Conservation (phyloP, 2,888 invertebrate species). For the Embidobia sp. region DNA sequence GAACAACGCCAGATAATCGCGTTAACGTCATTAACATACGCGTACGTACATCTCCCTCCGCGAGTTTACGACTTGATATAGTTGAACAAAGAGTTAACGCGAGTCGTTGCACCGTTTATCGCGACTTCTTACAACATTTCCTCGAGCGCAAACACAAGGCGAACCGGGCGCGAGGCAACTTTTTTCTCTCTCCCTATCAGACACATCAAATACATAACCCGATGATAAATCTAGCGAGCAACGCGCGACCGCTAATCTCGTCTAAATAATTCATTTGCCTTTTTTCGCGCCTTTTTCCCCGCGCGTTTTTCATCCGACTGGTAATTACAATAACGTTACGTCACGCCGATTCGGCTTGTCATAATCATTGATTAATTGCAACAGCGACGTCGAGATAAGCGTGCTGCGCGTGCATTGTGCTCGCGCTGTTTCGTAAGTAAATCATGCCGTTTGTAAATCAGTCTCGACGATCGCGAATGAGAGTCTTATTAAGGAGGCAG, state of each 20-base stretch:
- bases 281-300: background rate
- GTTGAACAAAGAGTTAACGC: slow-evolving; percentile 42
- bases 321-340: slow-evolving; percentile 12
- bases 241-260: slow-evolving; percentile 16
- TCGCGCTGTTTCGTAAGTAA: slow-evolving; percentile 55
- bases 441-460: slow-evolving; percentile 55
- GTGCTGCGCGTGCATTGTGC: slow-evolving; percentile 14
- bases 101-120: slow-evolving; percentile 49
- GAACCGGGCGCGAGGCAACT: no score
- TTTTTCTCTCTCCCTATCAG: no score
- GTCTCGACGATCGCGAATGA: slow-evolving; percentile 59
- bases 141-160: slow-evolving; percentile 8
- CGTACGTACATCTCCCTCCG: slow-evolving; percentile 22
- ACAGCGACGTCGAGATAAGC: slow-evolving; percentile 26
- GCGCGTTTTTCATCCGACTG: background rate
- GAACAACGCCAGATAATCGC: slow-evolving; percentile 31
- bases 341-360: slow-evolving; percentile 21
- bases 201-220: slow-evolving; percentile 28
- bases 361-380: slow-evolving; percentile 46
- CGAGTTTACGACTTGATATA: slow-evolving; percentile 37
- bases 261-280: slow-evolving; percentile 17
- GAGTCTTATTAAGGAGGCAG: slow-evolving; percentile 64
- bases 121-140: slow-evolving; percentile 17
- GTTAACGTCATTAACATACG: slow-evolving; percentile 46
- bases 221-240: slow-evolving; percentile 17